phyloP scores from a whole-genome alignment of 2,113 vertebrate species.

The Pomatostomus ruficeps region DNA sequence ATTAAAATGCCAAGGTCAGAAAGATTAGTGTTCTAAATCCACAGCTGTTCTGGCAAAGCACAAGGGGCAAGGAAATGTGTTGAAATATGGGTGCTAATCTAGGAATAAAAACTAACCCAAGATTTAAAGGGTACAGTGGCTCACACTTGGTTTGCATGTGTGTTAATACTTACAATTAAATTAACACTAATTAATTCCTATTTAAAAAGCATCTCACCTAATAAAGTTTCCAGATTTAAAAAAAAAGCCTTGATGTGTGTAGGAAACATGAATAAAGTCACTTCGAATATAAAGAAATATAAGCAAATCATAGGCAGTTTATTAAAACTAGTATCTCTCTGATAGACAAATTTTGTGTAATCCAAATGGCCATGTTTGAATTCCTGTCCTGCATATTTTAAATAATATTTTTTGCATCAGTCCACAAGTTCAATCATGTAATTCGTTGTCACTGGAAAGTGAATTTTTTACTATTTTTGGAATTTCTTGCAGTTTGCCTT shows the following conservation, averaged over 20 bases:
- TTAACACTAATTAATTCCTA: background rate
- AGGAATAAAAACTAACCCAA: background rate
- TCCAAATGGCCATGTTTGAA: background rate
- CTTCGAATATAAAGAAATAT: background rate
- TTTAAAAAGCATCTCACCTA: background rate
- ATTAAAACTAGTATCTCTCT: background rate
- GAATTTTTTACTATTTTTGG: background rate
- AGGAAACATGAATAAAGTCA: background rate
- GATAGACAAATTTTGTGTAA: background rate
- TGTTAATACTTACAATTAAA: background rate
- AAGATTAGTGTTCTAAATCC: background rate
- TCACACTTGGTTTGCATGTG: background rate
- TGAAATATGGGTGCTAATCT: background rate
- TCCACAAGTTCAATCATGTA: background rate
- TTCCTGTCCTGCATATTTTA: background rate
- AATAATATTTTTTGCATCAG: background rate
- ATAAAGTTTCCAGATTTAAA: background rate
- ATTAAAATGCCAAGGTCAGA: background rate
- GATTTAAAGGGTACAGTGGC: background rate
- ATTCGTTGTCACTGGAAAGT: background rate
- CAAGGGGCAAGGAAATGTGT: background rate
- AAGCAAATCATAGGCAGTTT: background rate
- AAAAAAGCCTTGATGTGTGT: background rate
- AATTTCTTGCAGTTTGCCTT: background rate
- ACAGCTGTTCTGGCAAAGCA: background rate